Base-by-base conservation (phyloP, 2,888 invertebrate species). In the Unio pictorum region DNA sequence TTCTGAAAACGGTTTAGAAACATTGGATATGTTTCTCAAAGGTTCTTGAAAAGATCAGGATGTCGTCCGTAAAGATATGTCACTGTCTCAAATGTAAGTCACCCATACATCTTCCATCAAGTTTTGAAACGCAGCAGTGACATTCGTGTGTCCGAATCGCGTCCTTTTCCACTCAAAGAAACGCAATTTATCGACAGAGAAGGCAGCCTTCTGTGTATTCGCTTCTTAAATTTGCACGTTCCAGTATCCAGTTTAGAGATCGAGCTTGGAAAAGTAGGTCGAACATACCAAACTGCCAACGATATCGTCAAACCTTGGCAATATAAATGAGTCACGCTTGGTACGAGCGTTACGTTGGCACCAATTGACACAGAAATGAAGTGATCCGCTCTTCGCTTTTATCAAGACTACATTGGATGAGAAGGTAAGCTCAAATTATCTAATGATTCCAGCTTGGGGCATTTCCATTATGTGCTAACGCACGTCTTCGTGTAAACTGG, bases 151-250 rank as follows among this genome's bases (percentile, higher is more conserved):
- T 8, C 72, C 68, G 55, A 72, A 68, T 4, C 68, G 30, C 68
- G 63, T 68, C 4, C 68, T 30, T 4, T 62, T 62, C 57, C 73
- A 85, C 63, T 86, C 70, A 60, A 63, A 86, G n/a, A 75, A 76
- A 7, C 80, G 75, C 15, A 74, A 60, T 6, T 61, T 55, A 7
- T 69, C 71, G 26, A 68, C 66, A 26, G 69, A 61, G 58, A 76
- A 76, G 7, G 74, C 74, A 0, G 72, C 74, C 23, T 69, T 71
- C 4, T 45, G 26, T 54, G 64, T 71, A 57, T 74, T 69, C 8
- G 34, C 8, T 61, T 74, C 76, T 17, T 66, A 61, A 8, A 73
- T 59, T 34, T 28, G 71, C 6, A 66, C 60, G 23, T 75, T 68
- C 67, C 68, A 68, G 55, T 73, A 69, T 15, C 63, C 75, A 4